Evolutionary conservation across 2,797 vertebrate genomes (phyloP), one percentile per base, ranked within the genome.

Genomic region (Amazona finschi): DNA sequence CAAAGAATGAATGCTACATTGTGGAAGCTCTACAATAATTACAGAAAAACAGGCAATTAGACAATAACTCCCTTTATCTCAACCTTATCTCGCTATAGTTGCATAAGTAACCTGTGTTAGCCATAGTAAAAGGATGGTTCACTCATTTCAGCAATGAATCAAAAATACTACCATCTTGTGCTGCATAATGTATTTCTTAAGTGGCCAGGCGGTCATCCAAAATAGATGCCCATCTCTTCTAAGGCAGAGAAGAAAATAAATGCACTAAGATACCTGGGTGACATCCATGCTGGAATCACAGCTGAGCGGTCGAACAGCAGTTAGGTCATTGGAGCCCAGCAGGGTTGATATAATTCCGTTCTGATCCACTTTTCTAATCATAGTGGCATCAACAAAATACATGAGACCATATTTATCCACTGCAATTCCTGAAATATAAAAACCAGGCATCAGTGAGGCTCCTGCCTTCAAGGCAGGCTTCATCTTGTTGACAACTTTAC

Each of bases 301-400:
- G 98, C 99, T 99, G 97, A 99, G 98, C 6, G 99, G 98, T 94
- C 98, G 97, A 80, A 97, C 97, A 36, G 98, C 98, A 36, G 98
- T 98, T 93, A 98, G 98, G 96, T 99, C 99, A 70, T 99, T 99
- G 97, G 99, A 99, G 74, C 99, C 99, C 91, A 99, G 98, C 90
- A 99, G 98, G 38, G 99, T 99, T 76, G 99, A 99, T 98, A 99
- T 99, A 94, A 99, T 99, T 96, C 99, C 99, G 0, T 99, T 99
- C 98, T 99, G 99, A 98, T 99, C 99, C 62, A 99, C 99, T 97
- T 99, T 99, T 73, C 99, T 98, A 96, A 99, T 99, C 99, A 99
- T 99, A 94, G 99, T 99, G 96, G 99, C 99, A 27, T 99, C 99
- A 81, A 99, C 99, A 85, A 99, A 99, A 97, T 99, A 99, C 98